phyloP scores from a whole-genome alignment of 2,797 vertebrate genomes.

The Urosaurus nigricauda region DNA sequence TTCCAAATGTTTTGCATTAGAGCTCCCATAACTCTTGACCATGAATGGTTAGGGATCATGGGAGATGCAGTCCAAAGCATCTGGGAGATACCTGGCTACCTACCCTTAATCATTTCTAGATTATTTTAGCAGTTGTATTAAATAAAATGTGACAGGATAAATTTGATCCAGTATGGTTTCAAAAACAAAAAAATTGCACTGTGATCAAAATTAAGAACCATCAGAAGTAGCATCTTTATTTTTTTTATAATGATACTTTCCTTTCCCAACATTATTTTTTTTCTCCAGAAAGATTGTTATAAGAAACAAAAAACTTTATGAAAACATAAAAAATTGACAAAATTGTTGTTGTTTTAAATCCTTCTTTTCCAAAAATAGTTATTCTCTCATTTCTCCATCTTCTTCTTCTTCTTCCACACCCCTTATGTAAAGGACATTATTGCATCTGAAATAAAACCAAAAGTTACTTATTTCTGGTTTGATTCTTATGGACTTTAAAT shows the following conservation, averaged over 20 bases:
- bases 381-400: slow-evolving; percentile 99
- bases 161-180: slow-evolving; percentile 34
- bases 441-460: slow-evolving; percentile 86
- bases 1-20: neutral
- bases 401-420: slow-evolving; percentile 99
- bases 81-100: neutral
- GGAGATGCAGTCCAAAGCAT: neutral
- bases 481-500: neutral
- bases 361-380: slow-evolving; percentile 76
- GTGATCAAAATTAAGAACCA: neutral
- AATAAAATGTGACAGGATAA: neutral
- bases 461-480: neutral
- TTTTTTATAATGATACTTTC: slow-evolving; percentile 15
- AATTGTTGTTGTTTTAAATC: too few species aligned
- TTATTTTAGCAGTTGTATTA: neutral
- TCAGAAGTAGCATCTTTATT: slow-evolving; percentile 5
- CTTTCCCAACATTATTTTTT: slow-evolving; percentile 8
- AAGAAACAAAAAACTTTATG: neutral
- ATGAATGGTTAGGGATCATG: neutral
- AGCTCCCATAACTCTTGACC: neutral
- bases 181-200: neutral
- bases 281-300: slow-evolving; percentile 22
- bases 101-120: neutral
- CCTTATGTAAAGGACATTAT: slow-evolving; percentile 98
- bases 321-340: neutral